These are phyloP conservation scores for Carettochelys insculpta DNA, from an alignment of 2,113 vertebrate genomes.

Conservation along the genomic window DNA sequence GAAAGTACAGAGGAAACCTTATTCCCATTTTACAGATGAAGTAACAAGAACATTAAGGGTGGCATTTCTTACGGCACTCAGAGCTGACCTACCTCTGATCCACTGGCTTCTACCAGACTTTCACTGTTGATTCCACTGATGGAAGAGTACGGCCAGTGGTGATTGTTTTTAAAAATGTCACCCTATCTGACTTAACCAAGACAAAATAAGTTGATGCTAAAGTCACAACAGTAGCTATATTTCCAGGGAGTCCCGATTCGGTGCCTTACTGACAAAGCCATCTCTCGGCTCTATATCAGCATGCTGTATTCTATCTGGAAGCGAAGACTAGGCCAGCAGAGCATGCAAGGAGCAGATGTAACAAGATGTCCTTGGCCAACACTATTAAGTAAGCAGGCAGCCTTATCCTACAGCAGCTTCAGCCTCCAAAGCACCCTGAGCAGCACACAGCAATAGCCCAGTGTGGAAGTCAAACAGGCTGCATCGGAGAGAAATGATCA, in stretches of 20 bases:
- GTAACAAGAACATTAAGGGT: background rate
- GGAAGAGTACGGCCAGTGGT: background rate
- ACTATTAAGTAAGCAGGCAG: background rate
- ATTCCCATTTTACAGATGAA: background rate
- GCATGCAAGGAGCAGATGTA: background rate
- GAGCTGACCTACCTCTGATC: slow-evolving; percentile 24
- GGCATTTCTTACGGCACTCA: background rate
- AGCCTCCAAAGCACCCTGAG: accelerated
- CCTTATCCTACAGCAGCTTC: accelerated
- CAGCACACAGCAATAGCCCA: accelerated
- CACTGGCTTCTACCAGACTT: background rate
- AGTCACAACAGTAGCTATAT: background rate
- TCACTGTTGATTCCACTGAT: background rate
- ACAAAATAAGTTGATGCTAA: background rate
- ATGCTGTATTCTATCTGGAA: background rate
- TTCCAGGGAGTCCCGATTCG: background rate
- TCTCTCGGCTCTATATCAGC: background rate
- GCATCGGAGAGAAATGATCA: background rate
- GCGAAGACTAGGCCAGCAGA: background rate
- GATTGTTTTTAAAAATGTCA: background rate
- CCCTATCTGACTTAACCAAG: background rate
- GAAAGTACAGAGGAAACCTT: no score
- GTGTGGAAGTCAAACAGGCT: background rate
- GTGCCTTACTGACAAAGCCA: background rate
- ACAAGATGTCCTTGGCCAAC: background rate